These are phyloP conservation scores for Tiliacea aurago DNA, from an alignment of 2,888 invertebrate genomes.

Conservation along the genomic window DNA sequence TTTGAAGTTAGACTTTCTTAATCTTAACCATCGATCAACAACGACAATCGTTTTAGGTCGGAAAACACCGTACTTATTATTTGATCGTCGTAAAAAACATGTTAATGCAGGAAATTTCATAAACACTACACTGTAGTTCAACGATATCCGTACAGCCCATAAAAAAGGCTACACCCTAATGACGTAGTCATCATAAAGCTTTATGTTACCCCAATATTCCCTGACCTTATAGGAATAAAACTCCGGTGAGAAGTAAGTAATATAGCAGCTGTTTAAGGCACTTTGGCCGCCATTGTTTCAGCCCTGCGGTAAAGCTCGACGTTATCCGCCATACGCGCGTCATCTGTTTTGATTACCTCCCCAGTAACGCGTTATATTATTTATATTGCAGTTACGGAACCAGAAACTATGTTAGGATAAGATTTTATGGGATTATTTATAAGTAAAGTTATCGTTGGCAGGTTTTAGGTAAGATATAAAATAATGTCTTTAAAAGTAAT, in stretches of 20 bases:
- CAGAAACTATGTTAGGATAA: conserved; percentile 42
- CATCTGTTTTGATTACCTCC: conserved; percentile 83
- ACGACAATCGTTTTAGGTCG: no score
- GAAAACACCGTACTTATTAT: neutral
- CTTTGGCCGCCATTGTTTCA: conserved; percentile 34
- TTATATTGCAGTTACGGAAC: conserved; percentile 38
- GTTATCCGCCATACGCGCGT: conserved; percentile 76
- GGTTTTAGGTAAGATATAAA: neutral
- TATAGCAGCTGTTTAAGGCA: conserved; percentile 15
- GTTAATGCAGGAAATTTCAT: neutral
- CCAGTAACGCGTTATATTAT: conserved; percentile 57
- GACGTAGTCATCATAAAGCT: conserved; percentile 35
- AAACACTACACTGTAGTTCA: conserved; percentile 5
- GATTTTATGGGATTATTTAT: conserved; percentile 25
- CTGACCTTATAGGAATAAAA: conserved; percentile 56
- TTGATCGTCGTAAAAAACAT: neutral
- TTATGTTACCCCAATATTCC: conserved; percentile 42
- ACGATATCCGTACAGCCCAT: conserved; percentile 25
- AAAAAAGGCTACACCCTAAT: conserved; percentile 41
- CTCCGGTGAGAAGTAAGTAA: conserved; percentile 43
- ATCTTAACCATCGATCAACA: conserved; percentile 16
- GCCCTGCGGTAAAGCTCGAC: conserved; percentile 64
- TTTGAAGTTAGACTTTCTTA: conserved; percentile 27
- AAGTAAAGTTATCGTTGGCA: conserved; percentile 17
- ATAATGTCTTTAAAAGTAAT: neutral